phyloP scores from a whole-genome alignment of 2,888 invertebrate genomes.

The Drosophila buzzatii region DNA sequence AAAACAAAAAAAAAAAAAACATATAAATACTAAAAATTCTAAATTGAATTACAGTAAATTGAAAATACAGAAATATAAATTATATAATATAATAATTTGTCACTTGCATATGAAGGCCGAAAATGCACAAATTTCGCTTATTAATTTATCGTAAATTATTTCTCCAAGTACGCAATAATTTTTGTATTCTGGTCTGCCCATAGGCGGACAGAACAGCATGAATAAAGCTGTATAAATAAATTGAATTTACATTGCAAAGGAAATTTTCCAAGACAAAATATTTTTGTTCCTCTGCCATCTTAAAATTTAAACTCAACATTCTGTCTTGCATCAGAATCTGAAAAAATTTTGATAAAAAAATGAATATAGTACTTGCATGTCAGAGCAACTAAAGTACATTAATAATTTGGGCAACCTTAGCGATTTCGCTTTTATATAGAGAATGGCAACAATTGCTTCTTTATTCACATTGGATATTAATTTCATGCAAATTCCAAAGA shows the following conservation, averaged over 20 bases:
- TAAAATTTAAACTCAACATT: background rate
- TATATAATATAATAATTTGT: no score
- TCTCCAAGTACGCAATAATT: background rate
- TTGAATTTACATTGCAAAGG: background rate
- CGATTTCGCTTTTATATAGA: no score
- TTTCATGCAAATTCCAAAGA: background rate
- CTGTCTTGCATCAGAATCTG: background rate
- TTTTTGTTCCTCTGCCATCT: conserved; percentile 1
- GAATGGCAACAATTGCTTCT: background rate
- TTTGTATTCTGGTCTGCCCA: no score
- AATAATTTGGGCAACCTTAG: background rate
- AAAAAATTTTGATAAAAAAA: background rate
- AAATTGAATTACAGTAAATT: no score
- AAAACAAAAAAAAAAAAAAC: no score
- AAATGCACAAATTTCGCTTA: background rate
- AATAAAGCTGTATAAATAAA: no score
- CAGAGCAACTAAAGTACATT: background rate
- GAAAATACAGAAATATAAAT: no score
- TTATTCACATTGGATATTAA: background rate
- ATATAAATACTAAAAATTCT: no score
- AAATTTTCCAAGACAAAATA: conserved; percentile 3
- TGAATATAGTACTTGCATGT: background rate
- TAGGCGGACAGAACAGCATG: no score
- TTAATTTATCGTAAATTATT: background rate
- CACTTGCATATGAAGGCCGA: no score